These are phyloP conservation scores for Myocastor coypus DNA, from an alignment of 2,113 vertebrate genomes.

Conservation along the genomic window DNA sequence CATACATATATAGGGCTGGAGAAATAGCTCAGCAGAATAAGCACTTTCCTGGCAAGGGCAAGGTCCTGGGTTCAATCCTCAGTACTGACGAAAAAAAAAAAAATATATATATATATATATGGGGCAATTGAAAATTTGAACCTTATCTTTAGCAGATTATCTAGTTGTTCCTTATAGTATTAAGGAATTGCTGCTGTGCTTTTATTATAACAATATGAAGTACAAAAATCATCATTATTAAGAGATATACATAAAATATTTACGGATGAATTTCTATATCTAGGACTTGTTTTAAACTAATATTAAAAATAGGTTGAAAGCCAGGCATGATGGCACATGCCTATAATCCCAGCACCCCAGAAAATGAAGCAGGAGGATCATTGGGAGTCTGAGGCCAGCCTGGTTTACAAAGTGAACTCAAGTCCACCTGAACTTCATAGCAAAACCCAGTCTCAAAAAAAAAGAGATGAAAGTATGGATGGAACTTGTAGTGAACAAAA, in stretches of 20 bases:
- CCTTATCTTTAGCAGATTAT: constrained; percentile 3
- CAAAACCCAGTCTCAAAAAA: neutral
- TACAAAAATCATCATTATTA: neutral
- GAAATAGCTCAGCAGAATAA: too few species aligned
- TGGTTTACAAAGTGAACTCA: neutral
- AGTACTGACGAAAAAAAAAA: neutral
- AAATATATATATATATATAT: constrained; percentile 15
- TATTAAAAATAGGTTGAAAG: neutral
- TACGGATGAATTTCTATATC: neutral
- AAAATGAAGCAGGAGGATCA: neutral
- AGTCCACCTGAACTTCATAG: neutral
- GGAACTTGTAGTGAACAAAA: neutral
- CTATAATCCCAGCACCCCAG: too few species aligned
- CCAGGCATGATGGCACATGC: too few species aligned
- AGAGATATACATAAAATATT: neutral
- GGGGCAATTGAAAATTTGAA: neutral
- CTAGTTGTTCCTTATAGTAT: neutral
- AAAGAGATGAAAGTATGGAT: neutral
- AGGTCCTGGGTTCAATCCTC: too few species aligned
- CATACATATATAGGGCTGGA: neutral
- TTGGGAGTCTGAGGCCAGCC: neutral
- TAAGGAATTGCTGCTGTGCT: neutral
- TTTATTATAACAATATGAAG: neutral
- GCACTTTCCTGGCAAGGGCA: too few species aligned
- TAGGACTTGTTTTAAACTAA: constrained; percentile 30